A percentile compares a stretch with the other conserved stretches of the same genome.
phyloP scores from a whole-genome alignment of 1,140 invertebrate genomes.

The Conopomorpha cramerella region DNA sequence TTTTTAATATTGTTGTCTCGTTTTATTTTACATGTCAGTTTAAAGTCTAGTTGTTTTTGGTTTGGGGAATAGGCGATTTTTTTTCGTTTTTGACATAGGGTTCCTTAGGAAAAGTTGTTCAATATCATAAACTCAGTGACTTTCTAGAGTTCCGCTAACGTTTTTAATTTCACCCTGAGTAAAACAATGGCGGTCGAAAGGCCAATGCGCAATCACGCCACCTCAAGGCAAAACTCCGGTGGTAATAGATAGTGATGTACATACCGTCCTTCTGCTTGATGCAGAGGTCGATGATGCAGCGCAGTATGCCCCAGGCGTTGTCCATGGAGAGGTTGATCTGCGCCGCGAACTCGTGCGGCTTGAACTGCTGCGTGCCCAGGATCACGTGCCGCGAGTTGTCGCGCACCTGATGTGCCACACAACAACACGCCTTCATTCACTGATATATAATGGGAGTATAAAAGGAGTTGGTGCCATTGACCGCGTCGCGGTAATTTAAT shows the following conservation, averaged over 20 bases:
- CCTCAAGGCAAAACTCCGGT: neutral
- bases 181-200: too few species aligned
- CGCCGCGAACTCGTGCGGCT: constrained; percentile 96
- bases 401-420: too few species aligned
- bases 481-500: too few species aligned
- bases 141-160: too few species aligned
- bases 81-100: neutral
- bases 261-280: constrained; percentile 97
- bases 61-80: neutral
- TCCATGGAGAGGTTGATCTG: constrained; percentile 99
- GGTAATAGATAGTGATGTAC: constrained; percentile 7
- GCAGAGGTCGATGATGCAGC: constrained; percentile 97
- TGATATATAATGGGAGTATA: too few species aligned
- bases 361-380: constrained; percentile 97
- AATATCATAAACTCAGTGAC: too few species aligned
- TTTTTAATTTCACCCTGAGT: too few species aligned
- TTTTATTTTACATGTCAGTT: too few species aligned
- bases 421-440: too few species aligned
- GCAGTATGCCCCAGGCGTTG: constrained; percentile 98
- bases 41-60: too few species aligned
- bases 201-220: neutral
- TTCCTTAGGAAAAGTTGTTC: neutral
- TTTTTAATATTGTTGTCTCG: too few species aligned
- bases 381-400: constrained; percentile 98
- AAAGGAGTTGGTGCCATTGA: too few species aligned